These are phyloP conservation scores for Prunella strophiata DNA, from an alignment of 2,797 vertebrate genomes.

Conservation along the genomic window DNA sequence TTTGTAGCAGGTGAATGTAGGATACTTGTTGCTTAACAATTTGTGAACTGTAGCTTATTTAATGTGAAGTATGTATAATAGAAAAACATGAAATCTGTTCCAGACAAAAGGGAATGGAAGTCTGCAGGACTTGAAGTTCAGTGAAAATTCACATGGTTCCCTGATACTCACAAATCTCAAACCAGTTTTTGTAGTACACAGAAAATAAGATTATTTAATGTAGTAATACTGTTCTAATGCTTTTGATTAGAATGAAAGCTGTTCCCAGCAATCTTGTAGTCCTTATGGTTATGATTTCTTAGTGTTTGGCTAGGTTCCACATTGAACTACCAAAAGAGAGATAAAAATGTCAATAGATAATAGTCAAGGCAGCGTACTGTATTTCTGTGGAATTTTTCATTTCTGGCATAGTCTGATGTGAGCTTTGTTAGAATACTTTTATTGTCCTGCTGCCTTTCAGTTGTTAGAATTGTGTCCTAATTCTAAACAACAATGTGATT, in stretches of 20 bases:
- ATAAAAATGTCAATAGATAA: background rate
- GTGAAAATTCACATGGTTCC: background rate
- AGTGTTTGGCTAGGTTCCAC: background rate
- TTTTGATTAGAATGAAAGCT: background rate
- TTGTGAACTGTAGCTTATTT: background rate
- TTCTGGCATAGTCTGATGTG: background rate
- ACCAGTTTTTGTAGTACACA: background rate
- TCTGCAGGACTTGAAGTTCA: background rate
- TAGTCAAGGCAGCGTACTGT: background rate
- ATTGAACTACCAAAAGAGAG: background rate
- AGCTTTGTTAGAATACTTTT: background rate
- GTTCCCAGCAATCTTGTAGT: background rate
- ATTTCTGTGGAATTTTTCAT: background rate
- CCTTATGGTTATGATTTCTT: background rate
- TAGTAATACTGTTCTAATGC: background rate
- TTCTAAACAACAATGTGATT: background rate
- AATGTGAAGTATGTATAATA: background rate
- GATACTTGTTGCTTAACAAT: background rate
- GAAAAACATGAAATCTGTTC: background rate
- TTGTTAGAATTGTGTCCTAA: background rate
- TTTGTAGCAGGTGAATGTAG: background rate
- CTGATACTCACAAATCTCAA: background rate
- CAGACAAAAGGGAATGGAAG: background rate
- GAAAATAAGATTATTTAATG: background rate
- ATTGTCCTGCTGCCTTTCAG: background rate